These are phyloP conservation scores for Ceratitis capitata DNA, from an alignment of 1,140 invertebrate species.

Conservation along the genomic window DNA sequence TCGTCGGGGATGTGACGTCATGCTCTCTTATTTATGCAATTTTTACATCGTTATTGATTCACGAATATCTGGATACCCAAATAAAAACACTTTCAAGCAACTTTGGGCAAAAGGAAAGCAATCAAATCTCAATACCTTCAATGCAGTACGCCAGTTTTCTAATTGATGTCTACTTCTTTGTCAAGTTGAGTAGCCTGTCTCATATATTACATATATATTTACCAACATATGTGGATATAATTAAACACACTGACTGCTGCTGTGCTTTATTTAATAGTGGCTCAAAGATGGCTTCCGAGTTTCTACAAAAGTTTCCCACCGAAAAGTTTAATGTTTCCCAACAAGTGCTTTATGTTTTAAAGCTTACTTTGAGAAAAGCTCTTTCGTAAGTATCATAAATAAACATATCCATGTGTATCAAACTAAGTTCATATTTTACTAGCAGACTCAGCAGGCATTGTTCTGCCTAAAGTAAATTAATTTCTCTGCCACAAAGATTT, in stretches of 20 bases:
- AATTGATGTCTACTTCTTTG: slow-evolving; percentile 43
- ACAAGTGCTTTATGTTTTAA: slow-evolving; percentile 39
- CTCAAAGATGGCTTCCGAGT: slow-evolving; percentile 39
- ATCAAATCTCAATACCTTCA: not conserved
- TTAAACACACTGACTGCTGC: too few species aligned
- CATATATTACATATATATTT: too few species aligned
- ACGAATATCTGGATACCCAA: slow-evolving; percentile 36
- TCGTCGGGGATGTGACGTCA: not conserved
- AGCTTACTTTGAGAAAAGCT: slow-evolving; percentile 38
- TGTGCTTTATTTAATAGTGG: slow-evolving; percentile 37
- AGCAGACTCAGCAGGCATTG: too few species aligned
- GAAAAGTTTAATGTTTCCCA: slow-evolving; percentile 39
- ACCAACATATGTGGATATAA: too few species aligned
- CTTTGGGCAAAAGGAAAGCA: not conserved
- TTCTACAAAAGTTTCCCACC: slow-evolving; percentile 34
- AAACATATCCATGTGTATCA: too few species aligned
- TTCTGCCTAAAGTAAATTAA: too few species aligned
- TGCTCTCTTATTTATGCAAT: not conserved
- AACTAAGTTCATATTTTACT: too few species aligned
- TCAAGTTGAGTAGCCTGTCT: slow-evolving; percentile 44
- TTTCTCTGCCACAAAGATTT: too few species aligned
- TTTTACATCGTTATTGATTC: not conserved
- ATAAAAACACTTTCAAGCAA: slow-evolving; percentile 38
- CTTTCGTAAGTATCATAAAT: not conserved
- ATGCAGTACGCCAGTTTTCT: slow-evolving; percentile 31